Conservation (phyloP, 1,140 invertebrate species). For the Arctopsyche grandis region DNA sequence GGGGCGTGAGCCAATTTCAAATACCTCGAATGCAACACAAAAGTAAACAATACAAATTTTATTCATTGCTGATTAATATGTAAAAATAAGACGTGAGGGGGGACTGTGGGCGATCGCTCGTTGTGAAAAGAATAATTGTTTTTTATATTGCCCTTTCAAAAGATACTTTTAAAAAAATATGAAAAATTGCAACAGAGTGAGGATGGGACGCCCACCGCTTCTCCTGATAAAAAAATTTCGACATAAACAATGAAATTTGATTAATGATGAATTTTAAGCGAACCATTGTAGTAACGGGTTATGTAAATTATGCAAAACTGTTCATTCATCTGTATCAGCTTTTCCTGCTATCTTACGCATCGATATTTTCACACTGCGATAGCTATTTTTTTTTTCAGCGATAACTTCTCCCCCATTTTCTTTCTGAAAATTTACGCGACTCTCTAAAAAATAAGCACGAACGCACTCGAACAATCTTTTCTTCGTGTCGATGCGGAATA, state of each 20-base stretch:
- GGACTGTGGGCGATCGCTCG: background rate
- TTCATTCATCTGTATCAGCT: slow-evolving; percentile 32
- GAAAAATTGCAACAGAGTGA: background rate
- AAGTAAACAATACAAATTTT: background rate
- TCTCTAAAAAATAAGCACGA: background rate
- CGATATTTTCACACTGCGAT: slow-evolving; percentile 12
- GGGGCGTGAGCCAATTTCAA: too few species aligned
- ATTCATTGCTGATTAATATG: background rate
- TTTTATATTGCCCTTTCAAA: background rate
- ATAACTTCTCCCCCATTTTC: slow-evolving; percentile 9
- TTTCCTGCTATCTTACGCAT: slow-evolving; percentile 24
- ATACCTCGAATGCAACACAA: too few species aligned
- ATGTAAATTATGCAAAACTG: slow-evolving; percentile 41
- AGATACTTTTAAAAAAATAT: background rate
- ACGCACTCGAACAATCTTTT: background rate
- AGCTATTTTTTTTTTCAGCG: slow-evolving; percentile 7
- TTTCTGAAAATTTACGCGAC: background rate
- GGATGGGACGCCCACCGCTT: background rate
- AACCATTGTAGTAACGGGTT: background rate
- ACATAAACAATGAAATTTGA: slow-evolving; percentile 28
- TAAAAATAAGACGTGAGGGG: background rate
- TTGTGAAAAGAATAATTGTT: background rate
- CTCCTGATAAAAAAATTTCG: slow-evolving; percentile 10
- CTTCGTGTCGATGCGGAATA: background rate
- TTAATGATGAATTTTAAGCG: slow-evolving; percentile 34